Evolutionary conservation across 1,140 invertebrate genomes (phyloP).

Genomic region (Branchinecta lynchi): DNA sequence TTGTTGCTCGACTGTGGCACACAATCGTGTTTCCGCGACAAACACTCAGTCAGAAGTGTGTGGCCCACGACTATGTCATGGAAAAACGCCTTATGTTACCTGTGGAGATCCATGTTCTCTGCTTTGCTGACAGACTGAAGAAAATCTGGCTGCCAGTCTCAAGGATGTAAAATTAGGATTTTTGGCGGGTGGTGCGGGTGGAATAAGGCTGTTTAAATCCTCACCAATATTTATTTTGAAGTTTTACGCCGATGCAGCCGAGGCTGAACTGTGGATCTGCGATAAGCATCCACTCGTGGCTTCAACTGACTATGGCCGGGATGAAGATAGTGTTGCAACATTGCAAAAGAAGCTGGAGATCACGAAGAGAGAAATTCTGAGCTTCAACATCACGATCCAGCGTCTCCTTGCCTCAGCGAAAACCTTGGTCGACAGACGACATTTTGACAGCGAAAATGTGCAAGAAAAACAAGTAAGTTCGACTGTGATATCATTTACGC

Average conservation of each 20-base stretch:
- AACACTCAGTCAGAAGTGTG: too few relatives aligned
- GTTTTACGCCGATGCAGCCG: slow-evolving; percentile 70
- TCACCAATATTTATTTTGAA: slow-evolving; percentile 29
- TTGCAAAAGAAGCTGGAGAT: slow-evolving; percentile 62
- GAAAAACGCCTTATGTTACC: too few relatives aligned
- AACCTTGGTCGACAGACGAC: slow-evolving; percentile 50
- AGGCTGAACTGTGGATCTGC: slow-evolving; percentile 70
- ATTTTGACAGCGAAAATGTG: slow-evolving; percentile 63
- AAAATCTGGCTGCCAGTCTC: too few relatives aligned
- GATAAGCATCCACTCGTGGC: slow-evolving; percentile 60
- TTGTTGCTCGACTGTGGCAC: too few relatives aligned
- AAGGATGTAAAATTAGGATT: too few relatives aligned
- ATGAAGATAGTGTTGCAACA: slow-evolving; percentile 65
- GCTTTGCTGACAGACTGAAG: too few relatives aligned
- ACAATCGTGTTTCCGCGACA: too few relatives aligned
- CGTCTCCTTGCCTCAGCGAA: slow-evolving; percentile 48
- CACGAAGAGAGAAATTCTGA: slow-evolving; percentile 55
- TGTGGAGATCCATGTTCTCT: too few relatives aligned
- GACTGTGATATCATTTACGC: slow-evolving; percentile 1
- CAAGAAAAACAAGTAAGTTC: slow-evolving; percentile 39
- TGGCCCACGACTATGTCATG: too few relatives aligned
- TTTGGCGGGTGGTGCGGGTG: neutral
- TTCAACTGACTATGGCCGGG: slow-evolving; percentile 61
- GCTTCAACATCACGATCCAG: slow-evolving; percentile 49
- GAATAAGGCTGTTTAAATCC: slow-evolving; percentile 17